Conservation (phyloP, 2,797 vertebrate species). For the Streptopelia turtur region DNA sequence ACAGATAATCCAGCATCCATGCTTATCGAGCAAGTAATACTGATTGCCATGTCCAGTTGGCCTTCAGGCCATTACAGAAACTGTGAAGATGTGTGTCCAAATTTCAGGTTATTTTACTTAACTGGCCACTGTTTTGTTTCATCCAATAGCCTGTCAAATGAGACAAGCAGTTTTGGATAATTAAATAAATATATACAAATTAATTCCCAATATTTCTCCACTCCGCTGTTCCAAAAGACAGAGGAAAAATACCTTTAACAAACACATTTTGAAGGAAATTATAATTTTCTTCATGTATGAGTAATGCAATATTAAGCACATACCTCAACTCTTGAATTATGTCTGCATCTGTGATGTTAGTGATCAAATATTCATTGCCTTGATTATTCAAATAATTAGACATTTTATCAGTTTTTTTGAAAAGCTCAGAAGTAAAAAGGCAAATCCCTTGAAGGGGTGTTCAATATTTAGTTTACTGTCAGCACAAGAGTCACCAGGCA, state of each 20-base stretch:
- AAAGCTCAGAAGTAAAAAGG: constrained; percentile 3
- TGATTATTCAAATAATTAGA: constrained; percentile 65
- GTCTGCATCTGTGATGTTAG: constrained; percentile 35
- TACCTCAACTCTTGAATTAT: not conserved
- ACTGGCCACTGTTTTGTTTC: not conserved
- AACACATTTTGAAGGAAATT: not conserved
- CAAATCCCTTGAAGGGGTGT: constrained; percentile 8
- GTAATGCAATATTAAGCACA: constrained; percentile 20
- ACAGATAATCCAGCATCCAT: not conserved
- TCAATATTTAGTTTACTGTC: constrained; percentile 56
- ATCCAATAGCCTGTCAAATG: not conserved
- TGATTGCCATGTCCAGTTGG: fast-evolving
- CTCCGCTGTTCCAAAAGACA: not conserved
- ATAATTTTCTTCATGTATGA: not conserved
- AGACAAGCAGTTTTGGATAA: not conserved
- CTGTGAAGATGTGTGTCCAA: not conserved
- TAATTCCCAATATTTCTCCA: not conserved
- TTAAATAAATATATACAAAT: not conserved
- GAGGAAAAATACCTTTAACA: not conserved
- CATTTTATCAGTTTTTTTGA: constrained; percentile 42
- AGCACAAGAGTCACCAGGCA: not conserved
- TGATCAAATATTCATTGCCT: constrained; percentile 61
- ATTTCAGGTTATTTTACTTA: not conserved
- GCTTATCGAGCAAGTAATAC: not conserved
- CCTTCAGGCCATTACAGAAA: not conserved